Base-by-base conservation (phyloP, 2,888 invertebrate genomes). In the Scaptomyza caliginosa region DNA sequence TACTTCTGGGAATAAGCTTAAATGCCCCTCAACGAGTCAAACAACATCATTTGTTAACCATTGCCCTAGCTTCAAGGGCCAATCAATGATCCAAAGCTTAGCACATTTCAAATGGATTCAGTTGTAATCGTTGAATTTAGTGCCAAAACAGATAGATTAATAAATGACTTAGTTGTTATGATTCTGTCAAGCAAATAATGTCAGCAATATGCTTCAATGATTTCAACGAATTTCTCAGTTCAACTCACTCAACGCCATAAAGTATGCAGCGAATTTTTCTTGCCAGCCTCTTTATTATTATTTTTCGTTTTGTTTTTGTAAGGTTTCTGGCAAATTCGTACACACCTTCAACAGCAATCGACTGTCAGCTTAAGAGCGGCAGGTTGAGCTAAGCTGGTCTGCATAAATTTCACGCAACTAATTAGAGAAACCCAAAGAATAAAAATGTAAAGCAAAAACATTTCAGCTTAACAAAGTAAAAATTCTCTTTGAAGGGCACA, bases 351-450 rank as follows among this genome's bases (percentile, higher is more conserved):
- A 46, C 49, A 19, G 34, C 51, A 52, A 73, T 54, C 34, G n/a
- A 43, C 57, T 56, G 75, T 48, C 64, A 32, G 60, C 70, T 75
- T 59, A 49, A 42, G 30, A 32, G 52, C 36, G 5, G 5, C 19
- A 48, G 54, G 59, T 5, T 32, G 6, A 32, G 32, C 67, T 45
- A 57, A 52, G 58, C 77, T 69, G 84, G 74, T 84, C 68, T 84
- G 66, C 82, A 81, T 81, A 86, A 86, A 86, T 81, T 70, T 71
- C 60, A 70, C 70, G 74, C 78, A 74, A 70, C 82, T 86, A 81
- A 81, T 81, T 81, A 86, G 82, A 54, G 48, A 51, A 66, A 60
- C 66, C 74, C 16, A 34, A 16, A 58, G 52, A 32, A 30, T n/a
- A 28, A 28, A 10, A 3, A 28, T 64, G 66, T 52, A 68, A 32